These are phyloP conservation scores for Danionella dracula DNA, from an alignment of 2,797 vertebrate species.

Conservation along the genomic window DNA sequence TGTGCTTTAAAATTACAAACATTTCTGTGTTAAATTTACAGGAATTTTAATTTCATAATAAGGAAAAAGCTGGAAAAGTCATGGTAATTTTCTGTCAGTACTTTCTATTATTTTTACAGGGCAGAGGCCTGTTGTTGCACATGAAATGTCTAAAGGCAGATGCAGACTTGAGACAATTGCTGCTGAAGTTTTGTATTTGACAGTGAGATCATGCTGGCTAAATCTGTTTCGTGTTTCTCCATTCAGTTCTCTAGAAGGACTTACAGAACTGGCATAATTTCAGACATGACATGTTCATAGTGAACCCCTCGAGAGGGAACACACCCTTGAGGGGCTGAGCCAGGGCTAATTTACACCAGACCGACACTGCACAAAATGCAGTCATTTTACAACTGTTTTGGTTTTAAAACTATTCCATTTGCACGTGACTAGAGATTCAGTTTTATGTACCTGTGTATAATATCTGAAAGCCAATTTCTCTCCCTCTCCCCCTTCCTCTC, in stretches of 20 bases:
- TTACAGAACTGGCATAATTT: slow-evolving; percentile 13
- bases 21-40: too few species aligned
- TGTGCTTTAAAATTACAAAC: too few species aligned
- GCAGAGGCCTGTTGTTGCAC: too few species aligned
- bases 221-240: slow-evolving; percentile 14
- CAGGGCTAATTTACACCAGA: slow-evolving; percentile 25
- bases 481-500: too few species aligned
- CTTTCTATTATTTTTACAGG: too few species aligned
- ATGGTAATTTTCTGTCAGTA: too few species aligned
- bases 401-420: not conserved
- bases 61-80: too few species aligned
- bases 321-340: slow-evolving; percentile 2
- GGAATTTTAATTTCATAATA: too few species aligned
- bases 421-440: not conserved
- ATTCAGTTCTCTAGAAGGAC: not conserved
- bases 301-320: slow-evolving; percentile 11
- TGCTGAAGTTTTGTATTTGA: slow-evolving; percentile 4
- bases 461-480: too few species aligned
- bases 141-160: not conserved
- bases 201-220: slow-evolving; percentile 19
- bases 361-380: not conserved
- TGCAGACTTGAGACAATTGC: slow-evolving; percentile 8
- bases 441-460: too few species aligned
- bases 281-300: slow-evolving; percentile 15
- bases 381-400: not conserved